A percentile compares a stretch with the other conserved stretches of the same genome.
Conservation (phyloP, 2,797 vertebrate genomes). For the Tenualosa ilisha region DNA sequence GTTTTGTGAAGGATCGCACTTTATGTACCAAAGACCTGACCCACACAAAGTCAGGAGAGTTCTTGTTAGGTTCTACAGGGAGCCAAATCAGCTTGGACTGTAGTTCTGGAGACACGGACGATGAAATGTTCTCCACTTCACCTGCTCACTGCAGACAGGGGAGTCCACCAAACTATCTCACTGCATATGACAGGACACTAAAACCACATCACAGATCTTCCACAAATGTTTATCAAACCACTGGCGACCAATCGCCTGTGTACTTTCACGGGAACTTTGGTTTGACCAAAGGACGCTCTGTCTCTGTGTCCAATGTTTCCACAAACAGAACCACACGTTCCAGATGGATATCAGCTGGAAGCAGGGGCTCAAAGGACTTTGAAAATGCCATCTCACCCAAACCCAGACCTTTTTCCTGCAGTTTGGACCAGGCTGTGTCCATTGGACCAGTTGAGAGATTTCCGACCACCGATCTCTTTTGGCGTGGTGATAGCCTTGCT, state of each 20-base stretch:
- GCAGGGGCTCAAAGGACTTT: background rate
- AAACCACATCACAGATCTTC: constrained; percentile 1
- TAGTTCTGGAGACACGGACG: background rate
- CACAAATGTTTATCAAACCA: background rate
- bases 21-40: background rate
- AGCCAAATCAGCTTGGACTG: constrained; percentile 15
- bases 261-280: background rate
- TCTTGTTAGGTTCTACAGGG: background rate
- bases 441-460: background rate
- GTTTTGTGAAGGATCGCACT: background rate
- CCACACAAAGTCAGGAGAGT: background rate
- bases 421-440: background rate
- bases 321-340: background rate
- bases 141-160: background rate
- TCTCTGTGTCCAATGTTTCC: constrained; percentile 4
- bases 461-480: background rate
- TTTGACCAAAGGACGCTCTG: background rate
- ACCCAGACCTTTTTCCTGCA: background rate
- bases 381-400: background rate
- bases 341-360: background rate
- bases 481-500: background rate
- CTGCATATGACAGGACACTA: background rate
- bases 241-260: background rate
- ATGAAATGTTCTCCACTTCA: background rate
- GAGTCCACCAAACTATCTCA: background rate